Conservation (phyloP, 2,888 invertebrate species). For the Polymixis lichenea region DNA sequence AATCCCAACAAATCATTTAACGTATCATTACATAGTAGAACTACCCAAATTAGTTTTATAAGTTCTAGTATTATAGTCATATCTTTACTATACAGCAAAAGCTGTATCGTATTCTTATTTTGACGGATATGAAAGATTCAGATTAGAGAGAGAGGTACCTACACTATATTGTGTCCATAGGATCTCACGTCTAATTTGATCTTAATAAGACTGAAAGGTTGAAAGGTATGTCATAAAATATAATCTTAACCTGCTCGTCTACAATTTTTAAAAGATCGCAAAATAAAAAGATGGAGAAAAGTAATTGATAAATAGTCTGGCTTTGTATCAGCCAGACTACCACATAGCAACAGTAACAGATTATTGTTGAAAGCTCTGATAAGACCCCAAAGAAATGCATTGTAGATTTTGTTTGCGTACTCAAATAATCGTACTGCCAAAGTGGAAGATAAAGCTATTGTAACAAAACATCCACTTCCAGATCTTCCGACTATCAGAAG, state of each 20-base stretch:
- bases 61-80: too few species aligned
- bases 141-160: not conserved
- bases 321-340: too few species aligned
- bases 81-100: too few species aligned
- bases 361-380: too few species aligned
- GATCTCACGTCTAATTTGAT: not conserved
- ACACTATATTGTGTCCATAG: not conserved
- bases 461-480: constrained; percentile 73
- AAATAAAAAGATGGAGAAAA: too few species aligned
- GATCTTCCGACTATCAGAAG: constrained; percentile 94
- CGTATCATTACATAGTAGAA: not conserved
- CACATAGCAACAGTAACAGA: too few species aligned
- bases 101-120: not conserved
- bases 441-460: not conserved
- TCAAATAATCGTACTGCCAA: not conserved
- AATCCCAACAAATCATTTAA: not conserved
- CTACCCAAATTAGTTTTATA: not conserved
- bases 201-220: not conserved
- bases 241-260: too few species aligned
- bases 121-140: not conserved
- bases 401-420: too few species aligned
- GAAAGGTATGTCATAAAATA: too few species aligned
- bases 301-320: too few species aligned
- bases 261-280: too few species aligned
- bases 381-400: too few species aligned